Evolutionary conservation across 2,888 invertebrate genomes (phyloP), one percentile per base, ranked within the genome.

Genomic region (Dugesia japonica): DNA sequence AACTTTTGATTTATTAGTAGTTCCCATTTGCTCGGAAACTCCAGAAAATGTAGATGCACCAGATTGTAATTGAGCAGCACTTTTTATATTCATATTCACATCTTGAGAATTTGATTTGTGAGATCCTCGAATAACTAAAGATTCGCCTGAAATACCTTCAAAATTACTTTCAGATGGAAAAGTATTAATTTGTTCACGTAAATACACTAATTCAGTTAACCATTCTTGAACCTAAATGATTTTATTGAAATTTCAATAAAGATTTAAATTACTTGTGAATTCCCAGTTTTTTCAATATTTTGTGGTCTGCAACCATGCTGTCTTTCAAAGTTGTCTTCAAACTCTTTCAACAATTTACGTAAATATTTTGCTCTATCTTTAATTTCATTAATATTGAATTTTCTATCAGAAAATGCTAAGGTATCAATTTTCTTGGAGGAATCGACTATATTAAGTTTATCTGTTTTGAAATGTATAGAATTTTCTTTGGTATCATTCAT

Each of bases 401-500:
- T 56, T 9, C 56, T 4, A n/a, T 56, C 56, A 20, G 23, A n/a
- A 20, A 23, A 20, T n/a, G 17, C n/a, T 7, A n/a, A 20, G 7
- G 4, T 56, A 4, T 56, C 56, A 56, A n/a, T 20, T 23, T 56
- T 56, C 17, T 56, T 56, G 17, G 56, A n/a, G 1, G 56, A 20
- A 23, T 56, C 56, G n/a, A 56, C 1, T 13, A n/a, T 20, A 56
- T 56, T 56, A 13, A 23, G 7, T 56, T 56, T 56, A n/a, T 56
- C 56, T 20, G 56, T 56, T 56, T 56, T 56, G 23, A 9, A 56
- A 56, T 20, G 4, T n/a, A 56, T 56, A n/a, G 56, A 56, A n/a
- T 56, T 56, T 56, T 56, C 56, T 56, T 56, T 56, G n/a, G 56
- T n/a, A 56, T 56, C 56, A 56, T 56, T 56, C 4, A 56, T 56